Conservation (phyloP, 2,113 vertebrate genomes). For the Semnornis frantzii region DNA sequence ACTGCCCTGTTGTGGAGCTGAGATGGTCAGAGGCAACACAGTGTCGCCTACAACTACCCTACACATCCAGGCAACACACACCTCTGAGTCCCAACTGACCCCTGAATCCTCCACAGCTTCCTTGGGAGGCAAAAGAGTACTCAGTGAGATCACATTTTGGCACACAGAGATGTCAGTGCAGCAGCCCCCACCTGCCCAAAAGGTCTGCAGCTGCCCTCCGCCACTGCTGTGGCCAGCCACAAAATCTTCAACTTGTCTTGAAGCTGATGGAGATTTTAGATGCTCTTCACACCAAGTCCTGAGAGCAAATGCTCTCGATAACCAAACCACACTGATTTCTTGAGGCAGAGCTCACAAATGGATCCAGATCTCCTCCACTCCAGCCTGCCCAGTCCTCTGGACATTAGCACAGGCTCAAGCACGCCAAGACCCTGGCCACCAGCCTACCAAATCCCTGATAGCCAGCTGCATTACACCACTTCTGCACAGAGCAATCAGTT, state of each 20-base stretch:
- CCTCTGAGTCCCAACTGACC: neutral
- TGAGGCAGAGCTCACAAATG: neutral
- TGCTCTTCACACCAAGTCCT: neutral
- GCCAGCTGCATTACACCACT: neutral
- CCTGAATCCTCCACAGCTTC: neutral
- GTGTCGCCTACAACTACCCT: fast-evolving
- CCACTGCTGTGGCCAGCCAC: neutral
- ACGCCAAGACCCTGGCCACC: neutral
- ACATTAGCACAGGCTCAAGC: neutral
- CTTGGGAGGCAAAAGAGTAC: fast-evolving
- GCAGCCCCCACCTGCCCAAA: neutral
- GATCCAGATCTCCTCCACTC: too few relatives aligned
- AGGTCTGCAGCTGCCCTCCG: neutral
- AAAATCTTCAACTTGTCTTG: neutral
- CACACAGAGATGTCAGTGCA: neutral
- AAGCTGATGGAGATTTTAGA: neutral
- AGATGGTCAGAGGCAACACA: neutral
- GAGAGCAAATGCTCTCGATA: neutral
- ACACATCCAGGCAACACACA: fast-evolving
- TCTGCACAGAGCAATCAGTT: neutral
- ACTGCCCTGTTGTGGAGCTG: neutral
- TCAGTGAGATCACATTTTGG: neutral
- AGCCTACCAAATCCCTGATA: neutral
- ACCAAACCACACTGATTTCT: neutral
- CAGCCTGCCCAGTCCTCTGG: neutral